A percentile compares a stretch with the other conserved stretches of the same genome.
These are phyloP conservation scores for Scartelaos histophorus DNA, from an alignment of 2,113 vertebrate genomes.

Conservation along the genomic window DNA sequence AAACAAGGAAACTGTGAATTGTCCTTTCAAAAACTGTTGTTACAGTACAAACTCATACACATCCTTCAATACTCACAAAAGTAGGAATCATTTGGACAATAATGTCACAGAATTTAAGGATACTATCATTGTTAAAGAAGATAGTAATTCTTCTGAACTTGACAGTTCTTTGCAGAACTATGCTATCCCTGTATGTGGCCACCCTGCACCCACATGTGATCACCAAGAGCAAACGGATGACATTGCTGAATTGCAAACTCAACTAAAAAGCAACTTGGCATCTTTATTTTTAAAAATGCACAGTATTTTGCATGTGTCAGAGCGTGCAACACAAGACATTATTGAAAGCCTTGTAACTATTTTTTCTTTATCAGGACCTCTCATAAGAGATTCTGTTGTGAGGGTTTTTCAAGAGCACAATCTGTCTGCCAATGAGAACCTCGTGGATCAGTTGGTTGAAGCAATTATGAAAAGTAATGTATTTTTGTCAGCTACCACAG, in stretches of 20 bases:
- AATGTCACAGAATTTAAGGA: too few species aligned
- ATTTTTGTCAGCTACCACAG: conserved; percentile 26
- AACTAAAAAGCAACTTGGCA: neutral
- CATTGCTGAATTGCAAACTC: neutral
- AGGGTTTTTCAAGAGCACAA: conserved; percentile 12
- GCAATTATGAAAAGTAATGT: conserved; percentile 34
- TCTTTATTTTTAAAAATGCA: neutral
- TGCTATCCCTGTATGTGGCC: too few species aligned
- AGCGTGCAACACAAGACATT: neutral
- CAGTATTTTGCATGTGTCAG: neutral
- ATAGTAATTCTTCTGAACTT: too few species aligned
- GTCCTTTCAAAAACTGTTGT: neutral
- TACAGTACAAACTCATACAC: neutral
- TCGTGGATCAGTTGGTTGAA: conserved; percentile 35
- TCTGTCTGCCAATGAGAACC: conserved; percentile 14
- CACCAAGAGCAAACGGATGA: too few species aligned
- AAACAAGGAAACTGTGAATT: neutral
- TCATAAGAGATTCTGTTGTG: conserved; percentile 14
- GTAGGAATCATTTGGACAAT: too few species aligned
- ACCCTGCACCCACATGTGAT: too few species aligned
- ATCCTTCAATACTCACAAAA: neutral
- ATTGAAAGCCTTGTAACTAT: neutral
- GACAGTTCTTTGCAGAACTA: too few species aligned
- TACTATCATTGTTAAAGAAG: too few species aligned
- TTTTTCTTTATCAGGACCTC: conserved; percentile 15